phyloP scores from a whole-genome alignment of 2,888 invertebrate species.

The Lycophotia porphyrea region DNA sequence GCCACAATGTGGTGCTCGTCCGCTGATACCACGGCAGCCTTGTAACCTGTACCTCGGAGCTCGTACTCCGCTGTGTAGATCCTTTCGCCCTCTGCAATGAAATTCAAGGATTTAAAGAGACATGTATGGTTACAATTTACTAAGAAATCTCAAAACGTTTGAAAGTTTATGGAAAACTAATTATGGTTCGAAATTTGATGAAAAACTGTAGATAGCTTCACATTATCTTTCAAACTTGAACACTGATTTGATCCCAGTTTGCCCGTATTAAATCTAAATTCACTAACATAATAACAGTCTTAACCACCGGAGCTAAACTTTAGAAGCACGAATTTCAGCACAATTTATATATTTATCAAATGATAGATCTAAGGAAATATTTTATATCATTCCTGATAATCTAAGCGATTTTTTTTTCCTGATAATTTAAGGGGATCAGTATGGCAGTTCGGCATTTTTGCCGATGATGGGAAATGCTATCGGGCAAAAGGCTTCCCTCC shows the following conservation, averaged over 20 bases:
- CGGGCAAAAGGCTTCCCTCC: background rate
- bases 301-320: background rate
- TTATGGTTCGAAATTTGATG: background rate
- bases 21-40: constrained; percentile 94
- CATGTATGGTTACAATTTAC: background rate
- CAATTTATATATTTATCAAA: background rate
- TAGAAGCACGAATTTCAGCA: background rate
- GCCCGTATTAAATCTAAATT: background rate
- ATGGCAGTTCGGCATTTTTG: background rate
- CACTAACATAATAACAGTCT: background rate
- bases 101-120: background rate
- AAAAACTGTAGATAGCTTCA: no score
- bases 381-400: background rate
- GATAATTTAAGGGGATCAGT: background rate
- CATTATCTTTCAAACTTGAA: background rate
- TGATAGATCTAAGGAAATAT: background rate
- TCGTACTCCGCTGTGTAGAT: constrained; percentile 96
- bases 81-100: constrained; percentile 92
- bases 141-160: background rate
- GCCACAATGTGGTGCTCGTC: constrained; percentile 95
- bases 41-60: constrained; percentile 93
- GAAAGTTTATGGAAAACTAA: background rate
- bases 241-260: background rate
- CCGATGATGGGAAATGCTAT: background rate
- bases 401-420: no score